Base-by-base conservation (phyloP, 2,113 vertebrate species). In the Osmerus mordax region DNA sequence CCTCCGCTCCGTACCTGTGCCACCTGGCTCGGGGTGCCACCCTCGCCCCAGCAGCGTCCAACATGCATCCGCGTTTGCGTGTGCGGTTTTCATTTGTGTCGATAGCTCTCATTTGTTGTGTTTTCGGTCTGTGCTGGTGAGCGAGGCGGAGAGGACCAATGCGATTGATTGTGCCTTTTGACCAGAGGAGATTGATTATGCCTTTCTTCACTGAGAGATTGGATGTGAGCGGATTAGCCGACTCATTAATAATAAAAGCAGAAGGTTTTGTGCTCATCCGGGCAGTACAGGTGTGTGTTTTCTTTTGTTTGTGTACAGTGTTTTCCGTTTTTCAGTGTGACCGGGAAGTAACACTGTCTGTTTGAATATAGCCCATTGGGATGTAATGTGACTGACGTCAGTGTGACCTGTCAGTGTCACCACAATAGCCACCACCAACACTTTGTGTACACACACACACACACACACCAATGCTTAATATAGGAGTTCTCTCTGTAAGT, bases 21-120 rank as follows among this genome's bases (percentile, higher is more conserved):
- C 81, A 88, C 88, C 92, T 89, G 89, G 86, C 89, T 91, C 87
- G 89, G 91, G 90, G 86, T 66, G 41, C 18, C 78, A 88, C 88
- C 87, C 86, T 84, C 90, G 90, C 90, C 29, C 16, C 21, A 12
- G 41, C 41, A 47, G 9, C 8, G 9, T 47, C 7, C 2, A 47
- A 47, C 2, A 47, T 7, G 9, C 41, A 7, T 47, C 41, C 41
- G 12, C 9, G 41, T 47, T 47, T 47, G 41, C 41, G 54, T n/a
- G n/a, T n/a, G n/a, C n/a, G 54, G n/a, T 53, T 15, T 53, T 53
- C 52, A 56, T 3, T 56, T 56, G 3, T n/a, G 54, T 54, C 53
- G 2, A 13, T 54, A 18, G 12, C 3, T 6, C 53, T 54, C 11
- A 15, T 18, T 54, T 13, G 53, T 18, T 54, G 12, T 54, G 53